Evolutionary conservation across 23 tunicate genomes (phyloP), one percentile per base, ranked within the genome.

Genomic region (Styela plicata): DNA sequence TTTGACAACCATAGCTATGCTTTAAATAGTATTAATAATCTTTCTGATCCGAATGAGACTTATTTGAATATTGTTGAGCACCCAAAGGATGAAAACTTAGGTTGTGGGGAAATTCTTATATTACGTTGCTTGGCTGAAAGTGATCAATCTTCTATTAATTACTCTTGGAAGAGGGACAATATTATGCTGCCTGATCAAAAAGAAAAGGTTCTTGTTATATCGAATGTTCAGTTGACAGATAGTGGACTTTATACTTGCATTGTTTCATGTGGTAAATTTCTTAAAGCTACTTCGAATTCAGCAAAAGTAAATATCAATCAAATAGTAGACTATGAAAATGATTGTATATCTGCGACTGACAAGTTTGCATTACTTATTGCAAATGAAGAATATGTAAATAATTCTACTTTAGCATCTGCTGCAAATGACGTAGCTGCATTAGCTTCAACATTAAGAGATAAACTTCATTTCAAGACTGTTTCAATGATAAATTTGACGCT

Each of bases 291-390:
- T 27, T 71, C 77, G 5, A 34, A 71, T 32, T 2, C 35, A 21
- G 77, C 77, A 31, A 71, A 71, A 21, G 77, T 71, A 34, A 17
- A 21, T 2, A 71, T 71, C 17, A 32, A 33, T 28, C 7, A 25
- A 25, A 17, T 5, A 3, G 31, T 25, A 66, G 31, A 66, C 16
- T 66, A 25, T 66, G 34, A 71, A 19, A 27, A 33, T 33, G 37
- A 3, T 31, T 33, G 7, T 21, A 28, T 28, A 29, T 52, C 34
- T 64, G 97, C 97, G 21, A 78, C 90, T n/a, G 87, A 86, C 74
- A 91, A 91, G 71, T 33, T 91, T 73, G 97, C 97, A 10, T 69
- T 91, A 24, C 63, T 91, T 0, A 86, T 91, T 21, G 90, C 82
- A 24, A 91, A 91, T 61, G 97, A 79, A 31, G 34, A 37, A 2